Conservation (phyloP, 2,888 invertebrate genomes). For the Cerastis rubricosa region DNA sequence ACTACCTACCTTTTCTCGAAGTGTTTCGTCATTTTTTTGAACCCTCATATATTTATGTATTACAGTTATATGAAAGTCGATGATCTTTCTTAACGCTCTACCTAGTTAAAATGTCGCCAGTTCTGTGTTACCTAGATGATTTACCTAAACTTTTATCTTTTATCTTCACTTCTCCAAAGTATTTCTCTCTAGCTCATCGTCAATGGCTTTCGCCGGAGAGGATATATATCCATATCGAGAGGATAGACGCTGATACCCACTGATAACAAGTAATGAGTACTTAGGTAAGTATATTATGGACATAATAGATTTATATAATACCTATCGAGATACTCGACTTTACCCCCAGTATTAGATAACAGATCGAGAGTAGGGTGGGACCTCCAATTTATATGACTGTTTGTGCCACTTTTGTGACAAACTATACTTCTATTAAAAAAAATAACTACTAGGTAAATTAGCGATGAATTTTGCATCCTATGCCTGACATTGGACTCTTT, state of each 20-base stretch:
- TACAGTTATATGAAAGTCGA: background rate
- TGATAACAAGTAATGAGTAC: conserved; percentile 11
- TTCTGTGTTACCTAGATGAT: background rate
- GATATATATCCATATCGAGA: background rate
- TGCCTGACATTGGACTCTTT: background rate
- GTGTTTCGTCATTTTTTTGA: too few species aligned
- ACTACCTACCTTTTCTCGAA: too few species aligned
- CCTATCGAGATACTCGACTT: background rate
- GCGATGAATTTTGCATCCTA: background rate
- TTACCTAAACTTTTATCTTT: background rate
- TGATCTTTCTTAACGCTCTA: background rate
- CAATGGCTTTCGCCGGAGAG: background rate
- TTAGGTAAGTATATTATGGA: background rate
- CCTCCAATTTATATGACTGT: background rate
- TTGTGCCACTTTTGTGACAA: background rate
- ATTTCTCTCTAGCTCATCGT: background rate
- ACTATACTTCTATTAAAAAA: background rate
- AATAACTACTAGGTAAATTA: background rate
- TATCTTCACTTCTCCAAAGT: background rate
- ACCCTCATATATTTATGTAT: too few species aligned
- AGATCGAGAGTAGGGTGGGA: background rate
- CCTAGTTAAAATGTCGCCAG: background rate
- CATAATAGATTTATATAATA: conserved; percentile 7
- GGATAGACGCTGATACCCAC: background rate
- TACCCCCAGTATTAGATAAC: background rate